Evolutionary conservation across 2,888 invertebrate genomes (phyloP).

Genomic region (Hirtodrosophila trivittata): DNA sequence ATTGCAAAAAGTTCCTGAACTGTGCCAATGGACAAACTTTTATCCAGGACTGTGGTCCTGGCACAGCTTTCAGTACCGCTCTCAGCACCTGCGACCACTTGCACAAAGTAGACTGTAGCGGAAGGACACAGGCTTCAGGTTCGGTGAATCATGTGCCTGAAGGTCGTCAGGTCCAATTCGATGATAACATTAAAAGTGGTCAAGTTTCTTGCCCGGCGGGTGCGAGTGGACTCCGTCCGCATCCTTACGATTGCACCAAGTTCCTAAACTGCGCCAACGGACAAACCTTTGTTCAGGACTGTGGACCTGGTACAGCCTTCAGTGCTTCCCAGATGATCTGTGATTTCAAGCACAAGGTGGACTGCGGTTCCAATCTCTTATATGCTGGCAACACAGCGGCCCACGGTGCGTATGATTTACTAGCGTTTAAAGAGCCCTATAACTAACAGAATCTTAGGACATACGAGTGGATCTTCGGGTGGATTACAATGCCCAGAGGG

Average conservation of each 20-base stretch:
- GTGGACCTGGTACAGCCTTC: conserved; percentile 87
- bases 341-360: conserved; percentile 86
- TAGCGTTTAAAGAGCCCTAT: not conserved
- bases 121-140: no score
- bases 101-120: conserved; percentile 84
- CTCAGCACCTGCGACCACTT: conserved; percentile 81
- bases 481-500: conserved; percentile 82
- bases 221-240: conserved; percentile 85
- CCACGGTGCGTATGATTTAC: conserved; percentile 51
- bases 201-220: conserved; percentile 69
- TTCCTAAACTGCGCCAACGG: conserved; percentile 87
- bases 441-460: conserved; percentile 56
- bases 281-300: conserved; percentile 85
- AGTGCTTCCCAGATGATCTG: conserved; percentile 85
- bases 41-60: conserved; percentile 85
- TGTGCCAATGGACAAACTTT: conserved; percentile 86
- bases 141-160: no score
- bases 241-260: conserved; percentile 87
- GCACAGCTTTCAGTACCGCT: conserved; percentile 86
- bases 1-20: conserved; percentile 87
- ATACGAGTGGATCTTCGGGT: conserved; percentile 8
- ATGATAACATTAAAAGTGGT: not conserved
- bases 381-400: conserved; percentile 2
- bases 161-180: conserved; percentile 1
- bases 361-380: conserved; percentile 81